These are phyloP conservation scores for Octomys mimax DNA, from an alignment of 2,797 vertebrate species.

Conservation along the genomic window DNA sequence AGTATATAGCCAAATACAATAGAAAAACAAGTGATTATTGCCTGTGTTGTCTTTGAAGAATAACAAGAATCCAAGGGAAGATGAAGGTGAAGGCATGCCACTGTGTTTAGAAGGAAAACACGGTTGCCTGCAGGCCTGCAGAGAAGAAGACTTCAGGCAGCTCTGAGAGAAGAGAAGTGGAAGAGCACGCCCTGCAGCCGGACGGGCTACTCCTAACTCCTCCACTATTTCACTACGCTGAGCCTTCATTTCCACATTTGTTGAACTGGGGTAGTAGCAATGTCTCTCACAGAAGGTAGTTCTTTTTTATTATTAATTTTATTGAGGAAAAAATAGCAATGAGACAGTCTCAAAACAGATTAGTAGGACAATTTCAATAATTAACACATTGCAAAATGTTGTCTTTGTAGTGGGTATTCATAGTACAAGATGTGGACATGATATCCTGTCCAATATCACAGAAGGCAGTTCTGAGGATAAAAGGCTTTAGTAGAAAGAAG, in stretches of 20 bases:
- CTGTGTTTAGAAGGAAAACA: background rate
- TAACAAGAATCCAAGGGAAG: background rate
- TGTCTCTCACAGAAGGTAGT: background rate
- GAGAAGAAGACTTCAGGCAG: background rate
- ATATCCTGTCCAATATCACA: too few relatives aligned
- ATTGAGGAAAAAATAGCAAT: too few relatives aligned
- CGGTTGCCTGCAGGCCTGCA: background rate
- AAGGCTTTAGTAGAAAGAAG: background rate
- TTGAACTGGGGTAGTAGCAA: background rate
- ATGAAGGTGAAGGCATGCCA: background rate
- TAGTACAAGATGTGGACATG: too few relatives aligned
- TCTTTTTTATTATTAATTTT: too few relatives aligned
- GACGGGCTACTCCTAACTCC: background rate
- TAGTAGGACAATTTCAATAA: too few relatives aligned
- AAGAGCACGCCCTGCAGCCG: background rate
- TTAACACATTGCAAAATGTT: too few relatives aligned
- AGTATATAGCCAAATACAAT: background rate
- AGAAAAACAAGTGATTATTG: background rate
- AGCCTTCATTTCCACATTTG: background rate
- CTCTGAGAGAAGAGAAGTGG: background rate
- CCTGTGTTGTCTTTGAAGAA: constrained; percentile 8
- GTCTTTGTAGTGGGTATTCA: too few relatives aligned
- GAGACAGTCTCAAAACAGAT: too few relatives aligned
- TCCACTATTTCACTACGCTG: background rate
- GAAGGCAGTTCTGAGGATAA: background rate